These are phyloP conservation scores for Ennomos fuscantarius DNA, from an alignment of 2,888 invertebrate species.

Conservation along the genomic window DNA sequence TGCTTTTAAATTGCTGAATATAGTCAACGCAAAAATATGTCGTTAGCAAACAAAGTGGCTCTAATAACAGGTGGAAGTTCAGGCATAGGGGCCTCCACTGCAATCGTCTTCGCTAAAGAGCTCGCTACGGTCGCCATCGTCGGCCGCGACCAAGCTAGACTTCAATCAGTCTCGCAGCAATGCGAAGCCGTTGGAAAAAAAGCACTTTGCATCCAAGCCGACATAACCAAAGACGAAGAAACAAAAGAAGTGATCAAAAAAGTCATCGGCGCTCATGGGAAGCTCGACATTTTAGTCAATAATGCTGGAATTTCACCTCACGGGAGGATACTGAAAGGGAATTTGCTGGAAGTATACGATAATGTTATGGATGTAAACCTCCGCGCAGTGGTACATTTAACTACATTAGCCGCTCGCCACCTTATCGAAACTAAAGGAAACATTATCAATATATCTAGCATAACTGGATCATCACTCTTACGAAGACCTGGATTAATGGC, in stretches of 20 bases:
- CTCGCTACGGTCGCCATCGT: slow-evolving; percentile 55
- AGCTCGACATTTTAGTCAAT: slow-evolving; percentile 53
- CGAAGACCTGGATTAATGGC: slow-evolving; percentile 62
- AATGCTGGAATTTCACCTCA: slow-evolving; percentile 48
- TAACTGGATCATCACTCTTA: slow-evolving; percentile 1
- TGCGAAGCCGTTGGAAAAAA: slow-evolving; percentile 32
- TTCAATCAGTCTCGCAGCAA: slow-evolving; percentile 33
- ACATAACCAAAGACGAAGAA: slow-evolving; percentile 49
- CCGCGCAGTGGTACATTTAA: slow-evolving; percentile 27
- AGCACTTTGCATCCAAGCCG: slow-evolving; percentile 45
- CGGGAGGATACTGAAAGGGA: slow-evolving; percentile 5
- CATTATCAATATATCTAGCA: slow-evolving; percentile 57
- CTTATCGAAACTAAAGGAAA: slow-evolving; percentile 50
- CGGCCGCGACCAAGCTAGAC: slow-evolving; percentile 41
- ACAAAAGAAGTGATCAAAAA: slow-evolving; percentile 41
- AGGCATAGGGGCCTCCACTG: slow-evolving; percentile 61
- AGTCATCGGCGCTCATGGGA: slow-evolving; percentile 47
- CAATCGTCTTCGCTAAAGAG: slow-evolving; percentile 52
- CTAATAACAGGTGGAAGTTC: slow-evolving; percentile 60
- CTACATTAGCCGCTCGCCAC: slow-evolving; percentile 43
- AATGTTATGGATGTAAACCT: slow-evolving; percentile 10
- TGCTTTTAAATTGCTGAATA: too few relatives aligned
- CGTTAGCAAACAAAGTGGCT: slow-evolving; percentile 45
- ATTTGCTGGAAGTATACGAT: slow-evolving; percentile 17
- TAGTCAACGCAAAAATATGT: too few relatives aligned